A percentile compares a stretch with the other conserved stretches of the same genome.
These are phyloP conservation scores for Brachypodius melanocephalos DNA, from an alignment of 2,113 vertebrate species.

Conservation along the genomic window DNA sequence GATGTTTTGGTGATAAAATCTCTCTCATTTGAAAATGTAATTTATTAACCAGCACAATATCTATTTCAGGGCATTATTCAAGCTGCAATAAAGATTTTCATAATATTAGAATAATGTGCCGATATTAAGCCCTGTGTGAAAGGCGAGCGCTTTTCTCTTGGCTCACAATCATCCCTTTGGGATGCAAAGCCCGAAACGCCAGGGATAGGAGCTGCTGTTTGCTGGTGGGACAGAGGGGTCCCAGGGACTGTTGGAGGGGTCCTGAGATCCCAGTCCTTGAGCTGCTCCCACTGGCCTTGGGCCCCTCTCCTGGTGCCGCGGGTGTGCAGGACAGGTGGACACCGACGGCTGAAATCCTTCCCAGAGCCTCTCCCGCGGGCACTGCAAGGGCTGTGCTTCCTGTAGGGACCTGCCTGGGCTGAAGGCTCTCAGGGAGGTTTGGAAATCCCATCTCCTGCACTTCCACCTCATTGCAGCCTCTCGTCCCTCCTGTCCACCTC, in stretches of 20 bases:
- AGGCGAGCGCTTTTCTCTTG: neutral
- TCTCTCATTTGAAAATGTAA: constrained; percentile 73
- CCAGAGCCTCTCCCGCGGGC: fast-evolving
- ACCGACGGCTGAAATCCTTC: neutral
- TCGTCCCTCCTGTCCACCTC: neutral
- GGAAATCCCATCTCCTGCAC: neutral
- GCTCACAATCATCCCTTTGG: neutral
- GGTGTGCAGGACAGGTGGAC: neutral
- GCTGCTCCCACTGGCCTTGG: fast-evolving
- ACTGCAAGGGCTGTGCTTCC: neutral
- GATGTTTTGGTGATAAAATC: constrained; percentile 72
- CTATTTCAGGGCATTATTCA: constrained; percentile 72
- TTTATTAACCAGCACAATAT: constrained; percentile 65
- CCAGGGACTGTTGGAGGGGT: neutral
- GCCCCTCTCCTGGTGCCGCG: fast-evolving
- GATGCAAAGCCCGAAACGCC: neutral
- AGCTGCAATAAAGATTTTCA: constrained; percentile 58
- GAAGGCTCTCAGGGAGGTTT: neutral
- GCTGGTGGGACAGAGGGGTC: neutral
- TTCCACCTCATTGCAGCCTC: neutral
- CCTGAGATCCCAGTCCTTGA: fast-evolving
- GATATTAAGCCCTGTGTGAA: neutral
- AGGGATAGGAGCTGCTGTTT: neutral
- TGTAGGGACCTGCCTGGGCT: too few species aligned
- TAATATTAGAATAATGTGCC: constrained; percentile 28